Evolutionary conservation across 2,113 vertebrate genomes (phyloP).

Genomic region (Daphoenositta chrysoptera): DNA sequence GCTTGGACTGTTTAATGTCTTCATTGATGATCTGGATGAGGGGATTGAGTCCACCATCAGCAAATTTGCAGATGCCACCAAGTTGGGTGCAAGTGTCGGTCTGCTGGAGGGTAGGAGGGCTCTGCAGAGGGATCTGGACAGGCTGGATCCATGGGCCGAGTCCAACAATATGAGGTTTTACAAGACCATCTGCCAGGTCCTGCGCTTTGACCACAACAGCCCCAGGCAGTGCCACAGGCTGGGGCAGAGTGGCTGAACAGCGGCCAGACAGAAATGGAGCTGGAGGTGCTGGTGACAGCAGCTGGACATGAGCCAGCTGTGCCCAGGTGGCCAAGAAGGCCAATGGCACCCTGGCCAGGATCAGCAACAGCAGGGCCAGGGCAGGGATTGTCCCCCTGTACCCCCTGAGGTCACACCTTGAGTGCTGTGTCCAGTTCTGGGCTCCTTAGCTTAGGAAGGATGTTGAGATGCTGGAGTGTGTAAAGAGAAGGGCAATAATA

Average conservation of each 20-base stretch:
- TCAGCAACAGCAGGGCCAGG: neutral
- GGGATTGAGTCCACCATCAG: neutral
- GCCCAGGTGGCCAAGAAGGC: neutral
- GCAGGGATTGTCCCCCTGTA: fast-evolving
- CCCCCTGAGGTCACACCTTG: fast-evolving
- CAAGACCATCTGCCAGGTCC: fast-evolving
- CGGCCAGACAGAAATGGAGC: neutral
- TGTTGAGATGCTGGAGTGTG: fast-evolving
- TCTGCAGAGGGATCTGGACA: neutral
- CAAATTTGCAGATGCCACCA: neutral
- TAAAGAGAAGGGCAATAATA: neutral
- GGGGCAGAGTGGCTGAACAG: neutral
- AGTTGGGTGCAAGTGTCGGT: neutral
- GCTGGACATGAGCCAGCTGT: neutral
- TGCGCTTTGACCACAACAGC: neutral
- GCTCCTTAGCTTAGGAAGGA: fast-evolving
- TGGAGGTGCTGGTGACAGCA: neutral
- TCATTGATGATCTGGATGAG: neutral
- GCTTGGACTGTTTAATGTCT: too few species aligned
- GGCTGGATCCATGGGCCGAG: neutral
- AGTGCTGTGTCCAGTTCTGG: too few species aligned
- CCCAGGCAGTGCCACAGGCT: neutral
- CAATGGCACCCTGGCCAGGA: neutral
- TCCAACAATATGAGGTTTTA: neutral
- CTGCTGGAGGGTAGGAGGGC: neutral